Evolutionary conservation across 2,113 vertebrate genomes (phyloP).

Genomic region (Mus spicilegus): DNA sequence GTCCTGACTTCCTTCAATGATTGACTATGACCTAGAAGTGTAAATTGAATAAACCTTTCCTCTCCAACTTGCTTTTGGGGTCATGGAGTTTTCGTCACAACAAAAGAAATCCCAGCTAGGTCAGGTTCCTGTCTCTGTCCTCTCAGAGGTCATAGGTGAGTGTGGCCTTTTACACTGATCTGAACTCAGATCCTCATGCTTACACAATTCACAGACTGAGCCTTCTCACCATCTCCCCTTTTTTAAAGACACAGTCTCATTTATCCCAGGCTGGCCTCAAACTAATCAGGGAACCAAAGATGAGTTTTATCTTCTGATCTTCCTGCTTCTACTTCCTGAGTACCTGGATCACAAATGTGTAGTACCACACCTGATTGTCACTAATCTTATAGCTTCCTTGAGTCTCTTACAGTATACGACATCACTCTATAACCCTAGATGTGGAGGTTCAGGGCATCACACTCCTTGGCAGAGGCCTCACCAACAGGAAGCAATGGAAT

Average conservation of each 20-base stretch:
- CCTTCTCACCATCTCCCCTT: accelerated
- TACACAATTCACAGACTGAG: neutral
- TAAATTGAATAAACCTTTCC: neutral
- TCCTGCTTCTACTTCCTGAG: neutral
- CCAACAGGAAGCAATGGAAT: neutral
- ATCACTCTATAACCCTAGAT: neutral
- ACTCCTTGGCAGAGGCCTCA: neutral
- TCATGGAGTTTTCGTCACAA: neutral
- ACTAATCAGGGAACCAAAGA: neutral
- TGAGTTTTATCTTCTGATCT: neutral
- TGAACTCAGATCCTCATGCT: neutral
- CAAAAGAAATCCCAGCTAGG: neutral
- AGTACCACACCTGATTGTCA: neutral
- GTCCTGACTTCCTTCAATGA: neutral
- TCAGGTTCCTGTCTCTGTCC: neutral
- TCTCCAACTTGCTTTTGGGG: neutral
- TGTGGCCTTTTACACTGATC: neutral
- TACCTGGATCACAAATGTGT: neutral
- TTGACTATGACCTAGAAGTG: neutral
- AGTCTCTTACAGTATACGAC: neutral
- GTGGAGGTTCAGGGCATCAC: neutral
- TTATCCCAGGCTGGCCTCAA: neutral
- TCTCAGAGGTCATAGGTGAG: neutral
- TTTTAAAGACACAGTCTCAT: neutral
- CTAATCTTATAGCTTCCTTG: too few species aligned